phyloP scores from a whole-genome alignment of 2,888 invertebrate species.

The Trichopria drosophilae region DNA sequence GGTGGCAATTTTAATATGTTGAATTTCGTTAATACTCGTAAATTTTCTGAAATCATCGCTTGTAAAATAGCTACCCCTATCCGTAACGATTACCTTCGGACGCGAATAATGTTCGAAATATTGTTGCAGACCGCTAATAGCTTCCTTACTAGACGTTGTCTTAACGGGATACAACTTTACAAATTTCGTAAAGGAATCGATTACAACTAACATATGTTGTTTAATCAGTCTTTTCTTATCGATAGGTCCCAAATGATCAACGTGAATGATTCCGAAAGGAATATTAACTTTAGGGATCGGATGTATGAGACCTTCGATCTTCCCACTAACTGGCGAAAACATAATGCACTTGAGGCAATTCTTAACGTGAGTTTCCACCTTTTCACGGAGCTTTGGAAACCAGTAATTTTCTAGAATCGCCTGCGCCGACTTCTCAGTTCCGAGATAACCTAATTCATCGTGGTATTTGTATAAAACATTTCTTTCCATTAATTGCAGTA shows the following conservation, averaged over 20 bases:
- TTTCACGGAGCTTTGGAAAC: slow-evolving; percentile 27
- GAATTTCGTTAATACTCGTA: slow-evolving; percentile 20
- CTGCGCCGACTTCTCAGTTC: slow-evolving; percentile 25
- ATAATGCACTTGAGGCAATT: slow-evolving; percentile 31
- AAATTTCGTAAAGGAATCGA: slow-evolving; percentile 44
- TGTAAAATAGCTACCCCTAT: slow-evolving; percentile 36
- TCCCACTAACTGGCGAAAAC: slow-evolving; percentile 23
- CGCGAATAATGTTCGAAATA: slow-evolving; percentile 28
- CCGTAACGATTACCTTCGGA: slow-evolving; percentile 28
- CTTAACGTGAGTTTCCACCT: slow-evolving; percentile 12
- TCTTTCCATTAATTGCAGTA: slow-evolving; percentile 29
- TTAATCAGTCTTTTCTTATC: not conserved
- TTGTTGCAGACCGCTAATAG: slow-evolving; percentile 17
- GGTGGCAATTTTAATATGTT: slow-evolving; percentile 35
- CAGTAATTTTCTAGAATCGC: slow-evolving; percentile 26
- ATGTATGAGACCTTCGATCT: slow-evolving; percentile 22
- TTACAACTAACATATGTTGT: slow-evolving; percentile 39
- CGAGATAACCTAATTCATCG: slow-evolving; percentile 32
- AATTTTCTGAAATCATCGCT: slow-evolving; percentile 34
- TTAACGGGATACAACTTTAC: slow-evolving; percentile 37
- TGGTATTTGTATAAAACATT: slow-evolving; percentile 29
- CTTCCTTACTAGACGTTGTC: slow-evolving; percentile 29
- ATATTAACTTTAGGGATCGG: slow-evolving; percentile 30
- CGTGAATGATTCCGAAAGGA: slow-evolving; percentile 40
- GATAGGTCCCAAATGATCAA: slow-evolving; percentile 38